These are phyloP conservation scores for Verasper variegatus DNA, from an alignment of 2,113 vertebrate species.

Conservation along the genomic window DNA sequence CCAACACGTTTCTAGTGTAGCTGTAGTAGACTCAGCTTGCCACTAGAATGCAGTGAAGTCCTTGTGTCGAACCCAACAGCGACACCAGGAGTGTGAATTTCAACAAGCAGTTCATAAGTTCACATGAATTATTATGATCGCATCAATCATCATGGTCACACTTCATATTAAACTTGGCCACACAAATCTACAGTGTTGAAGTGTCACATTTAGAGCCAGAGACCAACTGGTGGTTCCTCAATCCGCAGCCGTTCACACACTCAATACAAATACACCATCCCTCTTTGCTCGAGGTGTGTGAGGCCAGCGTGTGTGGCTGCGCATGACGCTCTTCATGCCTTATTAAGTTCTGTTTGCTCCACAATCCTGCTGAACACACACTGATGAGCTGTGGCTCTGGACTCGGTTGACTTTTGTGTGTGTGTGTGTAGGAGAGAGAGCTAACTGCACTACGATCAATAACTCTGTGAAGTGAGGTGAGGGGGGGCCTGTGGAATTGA, in stretches of 20 bases:
- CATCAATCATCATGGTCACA: slow-evolving; percentile 13
- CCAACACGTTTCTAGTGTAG: background rate
- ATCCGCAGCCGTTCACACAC: slow-evolving; percentile 6
- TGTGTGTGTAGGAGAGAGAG: slow-evolving; percentile 18
- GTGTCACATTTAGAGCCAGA: background rate
- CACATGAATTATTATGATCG: background rate
- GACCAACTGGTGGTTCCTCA: slow-evolving; percentile 25
- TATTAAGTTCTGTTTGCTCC: slow-evolving; percentile 51
- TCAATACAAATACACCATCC: slow-evolving; percentile 32
- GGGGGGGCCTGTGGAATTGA: slow-evolving; percentile 34
- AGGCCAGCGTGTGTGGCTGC: slow-evolving; percentile 25
- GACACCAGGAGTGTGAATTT: background rate
- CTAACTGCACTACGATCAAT: slow-evolving; percentile 62
- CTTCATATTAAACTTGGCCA: background rate
- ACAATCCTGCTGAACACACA: slow-evolving; percentile 38
- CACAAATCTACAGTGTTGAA: background rate
- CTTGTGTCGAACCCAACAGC: background rate
- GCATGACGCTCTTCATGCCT: slow-evolving; percentile 24
- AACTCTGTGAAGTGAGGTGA: slow-evolving; percentile 34
- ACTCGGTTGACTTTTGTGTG: slow-evolving; percentile 30
- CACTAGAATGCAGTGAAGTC: slow-evolving; percentile 70
- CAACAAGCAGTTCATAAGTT: slow-evolving; percentile 17
- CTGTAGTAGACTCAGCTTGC: slow-evolving; percentile 10
- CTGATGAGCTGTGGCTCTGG: slow-evolving; percentile 33
- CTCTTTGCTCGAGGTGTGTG: slow-evolving; percentile 3